Evolutionary conservation across 2,113 vertebrate species (phyloP).

Genomic region (Odobenus rosmarus): DNA sequence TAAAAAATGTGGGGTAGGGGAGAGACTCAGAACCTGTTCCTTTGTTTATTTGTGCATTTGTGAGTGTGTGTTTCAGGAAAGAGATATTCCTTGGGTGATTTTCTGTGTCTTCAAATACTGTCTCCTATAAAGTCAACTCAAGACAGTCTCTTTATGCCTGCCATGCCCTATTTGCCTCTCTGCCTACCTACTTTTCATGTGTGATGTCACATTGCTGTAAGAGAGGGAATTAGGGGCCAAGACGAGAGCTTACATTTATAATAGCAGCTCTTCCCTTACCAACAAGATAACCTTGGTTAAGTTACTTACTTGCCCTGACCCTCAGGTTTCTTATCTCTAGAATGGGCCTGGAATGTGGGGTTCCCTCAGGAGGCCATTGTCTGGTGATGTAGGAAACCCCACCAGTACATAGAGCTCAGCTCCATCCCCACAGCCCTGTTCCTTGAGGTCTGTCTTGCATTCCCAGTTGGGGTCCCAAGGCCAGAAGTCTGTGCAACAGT

Average conservation of each 20-base stretch:
- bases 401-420: accelerated
- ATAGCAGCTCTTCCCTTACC: neutral
- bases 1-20: neutral
- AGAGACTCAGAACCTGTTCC: neutral
- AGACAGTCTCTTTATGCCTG: neutral
- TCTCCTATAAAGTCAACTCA: neutral
- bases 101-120: neutral
- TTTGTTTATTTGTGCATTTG: neutral
- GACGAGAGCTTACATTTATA: accelerated
- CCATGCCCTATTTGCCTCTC: accelerated
- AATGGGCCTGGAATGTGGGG: neutral
- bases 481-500: neutral
- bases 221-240: neutral
- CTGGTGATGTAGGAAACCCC: accelerated
- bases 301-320: neutral
- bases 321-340: neutral
- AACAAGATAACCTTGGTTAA: neutral
- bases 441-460: neutral
- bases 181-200: accelerated
- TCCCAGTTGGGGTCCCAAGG: neutral
- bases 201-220: accelerated
- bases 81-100: neutral
- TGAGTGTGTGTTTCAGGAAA: neutral
- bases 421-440: accelerated
- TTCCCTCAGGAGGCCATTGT: neutral